Conservation (phyloP, 2,888 invertebrate species). For the Apamea crenata region DNA sequence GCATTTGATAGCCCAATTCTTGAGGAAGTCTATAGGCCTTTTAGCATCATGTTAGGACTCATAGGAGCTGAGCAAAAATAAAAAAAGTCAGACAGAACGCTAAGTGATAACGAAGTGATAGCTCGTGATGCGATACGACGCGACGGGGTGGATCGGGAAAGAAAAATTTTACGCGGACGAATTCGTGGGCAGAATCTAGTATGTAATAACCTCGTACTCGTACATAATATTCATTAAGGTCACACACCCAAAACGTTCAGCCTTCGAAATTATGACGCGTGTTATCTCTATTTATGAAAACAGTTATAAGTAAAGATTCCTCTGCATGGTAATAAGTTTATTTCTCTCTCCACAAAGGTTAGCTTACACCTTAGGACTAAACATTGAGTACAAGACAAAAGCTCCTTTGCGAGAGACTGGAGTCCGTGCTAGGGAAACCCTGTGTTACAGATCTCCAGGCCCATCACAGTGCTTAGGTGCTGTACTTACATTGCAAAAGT, state of each 20-base stretch:
- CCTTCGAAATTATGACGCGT: slow-evolving; percentile 68
- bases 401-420: too few relatives aligned
- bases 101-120: neutral
- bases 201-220: slow-evolving; percentile 36
- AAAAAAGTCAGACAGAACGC: neutral
- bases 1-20: neutral
- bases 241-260: slow-evolving; percentile 43
- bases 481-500: too few relatives aligned
- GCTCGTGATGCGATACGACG: neutral
- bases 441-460: too few relatives aligned
- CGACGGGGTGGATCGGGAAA: neutral
- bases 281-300: slow-evolving; percentile 71
- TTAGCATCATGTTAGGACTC: neutral
- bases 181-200: neutral
- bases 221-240: slow-evolving; percentile 61
- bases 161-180: neutral
- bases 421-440: too few relatives aligned
- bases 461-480: too few relatives aligned
- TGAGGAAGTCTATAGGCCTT: neutral
- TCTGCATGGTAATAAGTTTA: slow-evolving; percentile 40
- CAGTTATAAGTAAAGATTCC: slow-evolving; percentile 70
- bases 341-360: too few relatives aligned
- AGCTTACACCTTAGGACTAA: too few relatives aligned
- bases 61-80: neutral
- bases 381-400: too few relatives aligned